Evolutionary conservation across 2,888 invertebrate genomes (phyloP), one percentile per base, ranked within the genome.

Genomic region (Drosophila demipolita): DNA sequence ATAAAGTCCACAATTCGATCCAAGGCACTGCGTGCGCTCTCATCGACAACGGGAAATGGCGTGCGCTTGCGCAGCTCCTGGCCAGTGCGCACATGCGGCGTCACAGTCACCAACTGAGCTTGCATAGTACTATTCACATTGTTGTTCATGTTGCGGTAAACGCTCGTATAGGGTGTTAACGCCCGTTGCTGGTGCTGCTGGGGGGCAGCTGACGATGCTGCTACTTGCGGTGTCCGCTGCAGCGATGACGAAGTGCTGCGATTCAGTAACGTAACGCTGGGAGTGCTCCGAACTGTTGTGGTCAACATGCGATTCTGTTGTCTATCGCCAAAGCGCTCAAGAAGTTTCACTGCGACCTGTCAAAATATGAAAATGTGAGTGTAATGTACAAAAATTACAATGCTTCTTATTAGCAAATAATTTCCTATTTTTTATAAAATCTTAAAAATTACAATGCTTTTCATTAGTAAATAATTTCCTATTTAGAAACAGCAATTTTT

Each of bases 1-100:
- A 99, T 93, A 91, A 97, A 98, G 92, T 99, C 99, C 20, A 99
- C 96, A 88, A 99, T 94, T 90, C 97, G 96, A 93, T 99, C 99
- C 74, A 99, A 92, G 38, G 96, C 95, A 8, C 96, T 95, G 69
- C 98, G 95, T 76, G 97, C 94, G 4, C 94, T 94, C 93, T 95
- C 93, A 75, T 93, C 92, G 6, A 93, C 89, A 32, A 93, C 89
- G 7, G 93, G 93, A 80, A 91, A 93, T 6, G 93, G 93, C 52
- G 92, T 92, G 45, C 91, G 91, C 45, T 89, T 89, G 50, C 91
- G 91, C 66, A 92, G 54, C 49, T 90, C 81, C 61, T 92, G 85
- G n/a, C 67, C 53, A 4, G 70, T 57, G 5, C 70, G 66, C 35
- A 68, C 26, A 62, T 68, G 76, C 1, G 82, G 78, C 12, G 83